Conservation (phyloP, 35 echinoderm and acorn worm species). For the Lytechinus variegatus region DNA sequence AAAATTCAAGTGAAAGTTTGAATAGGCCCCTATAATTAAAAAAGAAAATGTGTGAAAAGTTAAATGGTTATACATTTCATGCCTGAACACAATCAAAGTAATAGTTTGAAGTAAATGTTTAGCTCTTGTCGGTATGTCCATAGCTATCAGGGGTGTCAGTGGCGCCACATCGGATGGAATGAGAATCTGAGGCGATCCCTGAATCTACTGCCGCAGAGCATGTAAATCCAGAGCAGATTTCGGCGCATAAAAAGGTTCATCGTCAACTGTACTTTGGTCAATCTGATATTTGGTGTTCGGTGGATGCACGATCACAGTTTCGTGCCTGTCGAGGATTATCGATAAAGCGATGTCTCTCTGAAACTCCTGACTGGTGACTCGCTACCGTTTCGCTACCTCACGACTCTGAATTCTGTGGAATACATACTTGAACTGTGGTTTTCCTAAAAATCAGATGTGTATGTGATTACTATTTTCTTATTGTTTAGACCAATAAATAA, state of each 20-base stretch:
- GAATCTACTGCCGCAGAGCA: not conserved
- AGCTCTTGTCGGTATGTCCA: no score
- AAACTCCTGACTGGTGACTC: not conserved
- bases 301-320: constrained; percentile 9
- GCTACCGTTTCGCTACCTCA: no score
- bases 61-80: no score
- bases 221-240: not conserved
- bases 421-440: not conserved
- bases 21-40: no score
- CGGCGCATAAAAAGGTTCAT: not conserved
- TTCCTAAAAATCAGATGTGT: not conserved
- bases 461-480: not conserved
- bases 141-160: not conserved
- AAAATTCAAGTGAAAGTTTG: no score
- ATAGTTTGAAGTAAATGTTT: no score
- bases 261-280: not conserved
- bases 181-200: not conserved
- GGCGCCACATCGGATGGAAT: not conserved
- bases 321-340: not conserved
- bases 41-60: no score
- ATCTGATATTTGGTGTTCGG: not conserved
- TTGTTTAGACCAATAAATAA: not conserved
- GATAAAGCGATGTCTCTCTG: not conserved
- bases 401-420: no score
- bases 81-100: no score